Conservation (phyloP, 2,888 invertebrate genomes). For the Rambutsinella grinnellia region DNA sequence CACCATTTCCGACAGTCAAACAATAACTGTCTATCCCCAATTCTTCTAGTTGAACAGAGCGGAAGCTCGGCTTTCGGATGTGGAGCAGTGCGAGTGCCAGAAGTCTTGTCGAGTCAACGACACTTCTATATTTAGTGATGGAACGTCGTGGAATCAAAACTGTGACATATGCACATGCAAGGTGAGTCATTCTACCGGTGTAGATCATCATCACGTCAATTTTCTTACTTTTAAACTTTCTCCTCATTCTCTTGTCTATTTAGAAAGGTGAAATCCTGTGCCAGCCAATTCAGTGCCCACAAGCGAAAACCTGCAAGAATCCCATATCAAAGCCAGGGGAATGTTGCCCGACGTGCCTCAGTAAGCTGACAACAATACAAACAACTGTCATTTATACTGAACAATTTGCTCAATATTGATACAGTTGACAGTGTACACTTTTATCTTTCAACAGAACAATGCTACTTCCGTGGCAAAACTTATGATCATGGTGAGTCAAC, state of each 20-base stretch:
- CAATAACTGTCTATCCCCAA: neutral
- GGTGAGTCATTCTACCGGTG: slow-evolving; percentile 72
- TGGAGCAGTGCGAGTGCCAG: slow-evolving; percentile 92
- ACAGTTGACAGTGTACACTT: too few species aligned
- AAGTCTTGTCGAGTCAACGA: slow-evolving; percentile 88
- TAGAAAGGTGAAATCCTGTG: slow-evolving; percentile 89
- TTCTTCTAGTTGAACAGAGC: slow-evolving; percentile 79
- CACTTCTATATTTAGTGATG: slow-evolving; percentile 81
- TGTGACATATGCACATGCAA: slow-evolving; percentile 91
- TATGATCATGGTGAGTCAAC: slow-evolving; percentile 84
- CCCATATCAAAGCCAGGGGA: slow-evolving; percentile 83
- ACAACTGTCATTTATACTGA: too few species aligned
- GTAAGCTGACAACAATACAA: too few species aligned
- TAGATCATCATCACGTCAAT: slow-evolving; percentile 5
- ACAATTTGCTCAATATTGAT: too few species aligned
- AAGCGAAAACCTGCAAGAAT: slow-evolving; percentile 81
- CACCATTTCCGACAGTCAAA: neutral
- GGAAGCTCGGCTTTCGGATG: slow-evolving; percentile 81
- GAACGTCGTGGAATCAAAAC: slow-evolving; percentile 86
- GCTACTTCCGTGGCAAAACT: slow-evolving; percentile 76
- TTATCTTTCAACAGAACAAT: slow-evolving; percentile 75
- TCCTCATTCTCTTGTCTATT: too few species aligned
- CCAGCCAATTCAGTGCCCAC: slow-evolving; percentile 84
- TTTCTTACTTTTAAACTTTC: neutral
- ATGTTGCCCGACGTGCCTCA: slow-evolving; percentile 88